phyloP scores from a whole-genome alignment of 2,113 vertebrate species.

The Pterocles orientalis region DNA sequence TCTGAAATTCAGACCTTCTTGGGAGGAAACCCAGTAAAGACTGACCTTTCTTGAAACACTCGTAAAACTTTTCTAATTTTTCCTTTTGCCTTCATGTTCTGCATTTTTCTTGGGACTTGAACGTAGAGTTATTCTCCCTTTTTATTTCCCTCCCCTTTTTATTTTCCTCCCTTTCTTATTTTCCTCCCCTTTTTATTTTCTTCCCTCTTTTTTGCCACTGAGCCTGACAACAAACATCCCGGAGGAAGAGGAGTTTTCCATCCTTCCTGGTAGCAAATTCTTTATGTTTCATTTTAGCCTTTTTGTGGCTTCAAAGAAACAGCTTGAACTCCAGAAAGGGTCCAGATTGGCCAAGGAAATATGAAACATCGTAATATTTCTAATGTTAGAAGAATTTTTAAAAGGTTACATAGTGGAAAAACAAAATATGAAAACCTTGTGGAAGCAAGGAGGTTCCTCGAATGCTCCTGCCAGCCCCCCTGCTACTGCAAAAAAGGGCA shows the following conservation, averaged over 20 bases:
- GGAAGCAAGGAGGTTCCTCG: conserved; percentile 37
- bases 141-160: background rate
- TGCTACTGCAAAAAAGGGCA: conserved; percentile 29
- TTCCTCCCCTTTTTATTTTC: background rate
- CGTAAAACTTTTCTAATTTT: background rate
- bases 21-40: background rate
- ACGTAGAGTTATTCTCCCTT: background rate
- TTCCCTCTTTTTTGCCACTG: background rate
- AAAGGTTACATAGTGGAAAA: conserved; percentile 60
- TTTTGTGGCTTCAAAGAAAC: conserved; percentile 49
- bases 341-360: conserved; percentile 44
- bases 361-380: conserved; percentile 44
- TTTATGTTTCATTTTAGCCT: conserved; percentile 25
- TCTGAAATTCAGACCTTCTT: background rate
- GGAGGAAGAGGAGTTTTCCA: background rate
- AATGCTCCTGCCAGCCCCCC: background rate
- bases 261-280: conserved; percentile 44
- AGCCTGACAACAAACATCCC: background rate
- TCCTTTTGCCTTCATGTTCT: background rate
- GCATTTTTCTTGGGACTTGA: background rate
- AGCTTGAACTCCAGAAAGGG: conserved; percentile 11
- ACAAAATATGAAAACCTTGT: conserved; percentile 18
- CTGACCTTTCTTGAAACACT: conserved; percentile 7
- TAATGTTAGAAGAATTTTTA: conserved; percentile 33
- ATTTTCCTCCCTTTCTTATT: background rate